Evolutionary conservation across 2,888 invertebrate genomes (phyloP), one percentile per base, ranked within the genome.

Genomic region (Heliconius hortense): DNA sequence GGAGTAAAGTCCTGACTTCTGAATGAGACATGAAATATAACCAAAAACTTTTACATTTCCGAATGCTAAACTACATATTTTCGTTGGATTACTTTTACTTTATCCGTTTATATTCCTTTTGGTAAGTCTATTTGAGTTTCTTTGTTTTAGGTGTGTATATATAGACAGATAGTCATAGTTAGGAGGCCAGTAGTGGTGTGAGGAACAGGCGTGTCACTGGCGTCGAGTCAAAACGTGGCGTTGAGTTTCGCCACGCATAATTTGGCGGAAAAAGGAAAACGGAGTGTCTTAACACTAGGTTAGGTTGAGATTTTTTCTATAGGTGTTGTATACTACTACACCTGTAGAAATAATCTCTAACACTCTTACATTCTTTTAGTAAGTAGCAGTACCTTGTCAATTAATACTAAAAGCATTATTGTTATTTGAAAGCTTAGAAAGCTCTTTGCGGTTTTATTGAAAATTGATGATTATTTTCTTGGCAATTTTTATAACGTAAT

Each of bases 1-100:
- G 64, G 64, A 66, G 21, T 24, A 75, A 78, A 78, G 69, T 76
- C 73, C 76, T 78, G 75, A 78, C 72, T 75, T 76, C 78, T 78
- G 76, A 70, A 71, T 76, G 72, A 70, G 72, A 76, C 71, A 71
- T 76, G 73, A 77, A 76, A 74, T 77, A 77, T 77, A 69, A 66
- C 31, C 64, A 73, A 64, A 72, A 77, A 76, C 76, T 77, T 72
- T 72, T 75, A 77, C 72, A 75, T 77, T 72, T 72, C 69, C 73
- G 64, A 70, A 73, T 75, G 72, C 43, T 69, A 59, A 74, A 75
- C 72, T 77, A 72, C 63, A 75, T 75, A 74, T 72, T 75, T 72
- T 64, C 69, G 68, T 63, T 69, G 28, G 28, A 68, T 68, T 53
- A 39, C 39, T 63, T 63, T 43, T 68, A 21, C 39, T 63, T 72